Conservation (phyloP, 2,888 invertebrate species). For the Mesodorylaimus sp. region DNA sequence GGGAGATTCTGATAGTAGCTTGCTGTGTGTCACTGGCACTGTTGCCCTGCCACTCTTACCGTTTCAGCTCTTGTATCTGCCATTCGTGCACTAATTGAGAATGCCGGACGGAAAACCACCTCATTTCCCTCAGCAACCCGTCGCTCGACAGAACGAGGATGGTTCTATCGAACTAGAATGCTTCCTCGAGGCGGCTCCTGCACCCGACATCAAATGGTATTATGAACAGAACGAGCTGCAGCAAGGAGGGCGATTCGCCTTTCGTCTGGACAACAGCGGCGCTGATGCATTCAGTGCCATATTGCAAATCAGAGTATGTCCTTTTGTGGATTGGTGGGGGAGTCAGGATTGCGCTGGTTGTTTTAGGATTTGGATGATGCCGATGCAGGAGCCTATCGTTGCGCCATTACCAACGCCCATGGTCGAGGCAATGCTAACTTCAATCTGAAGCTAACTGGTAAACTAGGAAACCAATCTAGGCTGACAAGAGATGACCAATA, state of each 20-base stretch:
- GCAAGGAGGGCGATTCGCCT: slow-evolving; percentile 21
- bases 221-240: slow-evolving; percentile 21
- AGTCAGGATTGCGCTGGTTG: too few relatives aligned
- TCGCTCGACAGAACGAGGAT: slow-evolving; percentile 30
- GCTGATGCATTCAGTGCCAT: slow-evolving; percentile 26
- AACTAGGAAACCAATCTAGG: background rate
- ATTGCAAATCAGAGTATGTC: slow-evolving; percentile 28
- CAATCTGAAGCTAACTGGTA: slow-evolving; percentile 29
- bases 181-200: slow-evolving; percentile 28
- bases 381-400: slow-evolving; percentile 29
- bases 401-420: slow-evolving; percentile 30
- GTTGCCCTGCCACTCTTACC: too few relatives aligned
- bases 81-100: too few relatives aligned
- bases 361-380: slow-evolving; percentile 28
- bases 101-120: slow-evolving; percentile 30
- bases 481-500: too few relatives aligned
- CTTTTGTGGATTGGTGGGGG: too few relatives aligned
- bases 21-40: too few relatives aligned
- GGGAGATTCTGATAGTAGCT: too few relatives aligned
- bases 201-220: slow-evolving; percentile 30
- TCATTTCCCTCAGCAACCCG: slow-evolving; percentile 31
- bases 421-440: slow-evolving; percentile 32
- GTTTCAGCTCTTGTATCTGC: too few relatives aligned
- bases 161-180: slow-evolving; percentile 29
- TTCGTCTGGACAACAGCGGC: slow-evolving; percentile 24